phyloP scores from a whole-genome alignment of 2,113 vertebrate species.

The Macroglossus sobrinus region DNA sequence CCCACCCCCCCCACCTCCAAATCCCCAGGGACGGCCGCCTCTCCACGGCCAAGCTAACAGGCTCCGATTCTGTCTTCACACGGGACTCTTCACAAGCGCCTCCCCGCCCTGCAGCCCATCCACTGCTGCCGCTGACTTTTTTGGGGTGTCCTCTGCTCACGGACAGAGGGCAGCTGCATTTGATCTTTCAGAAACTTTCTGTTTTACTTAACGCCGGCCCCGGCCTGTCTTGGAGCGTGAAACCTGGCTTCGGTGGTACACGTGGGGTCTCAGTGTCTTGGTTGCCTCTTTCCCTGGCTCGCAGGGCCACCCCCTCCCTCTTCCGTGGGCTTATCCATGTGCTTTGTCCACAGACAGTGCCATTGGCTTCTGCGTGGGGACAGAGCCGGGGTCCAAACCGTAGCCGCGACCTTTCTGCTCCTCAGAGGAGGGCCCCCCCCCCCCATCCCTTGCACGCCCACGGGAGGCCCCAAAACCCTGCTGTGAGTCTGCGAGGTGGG shows the following conservation, averaged over 20 bases:
- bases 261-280: neutral
- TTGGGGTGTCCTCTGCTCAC: neutral
- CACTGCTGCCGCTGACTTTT: neutral
- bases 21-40: too few relatives aligned
- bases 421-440: neutral
- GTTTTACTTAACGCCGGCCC: neutral
- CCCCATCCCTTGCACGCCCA: too few relatives aligned
- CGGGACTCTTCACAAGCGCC: neutral
- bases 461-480: neutral
- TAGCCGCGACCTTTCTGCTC: fast-evolving
- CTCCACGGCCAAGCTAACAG: neutral
- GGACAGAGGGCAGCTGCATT: neutral
- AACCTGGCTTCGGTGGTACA: neutral
- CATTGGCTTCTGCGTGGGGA: neutral
- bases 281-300: too few relatives aligned
- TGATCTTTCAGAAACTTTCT: neutral
- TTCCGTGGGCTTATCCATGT: neutral
- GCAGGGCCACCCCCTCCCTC: fast-evolving
- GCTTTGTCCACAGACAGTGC: neutral
- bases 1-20: neutral
- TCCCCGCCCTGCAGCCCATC: neutral
- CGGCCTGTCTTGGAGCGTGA: fast-evolving
- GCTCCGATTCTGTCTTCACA: neutral
- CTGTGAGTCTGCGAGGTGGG: fast-evolving
- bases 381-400: neutral